Base-by-base conservation (phyloP, 2,888 invertebrate genomes). In the Pandemis cinnamomeana region DNA sequence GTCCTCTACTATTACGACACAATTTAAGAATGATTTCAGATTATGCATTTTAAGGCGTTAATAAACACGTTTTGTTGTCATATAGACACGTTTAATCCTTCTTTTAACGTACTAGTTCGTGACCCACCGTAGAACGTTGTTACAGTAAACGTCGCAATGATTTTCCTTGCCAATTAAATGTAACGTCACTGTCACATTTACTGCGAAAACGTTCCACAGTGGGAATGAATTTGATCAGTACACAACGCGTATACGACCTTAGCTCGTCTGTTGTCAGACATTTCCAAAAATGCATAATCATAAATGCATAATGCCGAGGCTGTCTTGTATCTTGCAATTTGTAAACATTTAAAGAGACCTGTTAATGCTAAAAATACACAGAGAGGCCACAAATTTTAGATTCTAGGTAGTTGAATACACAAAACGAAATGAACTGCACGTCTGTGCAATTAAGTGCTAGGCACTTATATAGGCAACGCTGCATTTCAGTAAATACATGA, bases 311-410 rank as follows among this genome's bases (percentile, higher is more conserved):
- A 58, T 27, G n/a, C 11, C 4, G 11, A 5, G 4, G 11, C 15
- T 7, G 20, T n/a, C 15, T 7, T 36, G 69, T 70, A 27, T 70
- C 13, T 60, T 42, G 48, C 41, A 55, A 42, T 7, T 15, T 55
- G 11, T 15, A 3, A 10, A 46, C 41, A 20, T 27, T 42, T 60
- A 27, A 53, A 64, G n/a, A 66, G 41, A 68, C 62, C 72, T 68
- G 11, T 58, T 63, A 62, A 72, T 63, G 48, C 68, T 55, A 69
- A 53, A 42, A 66, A 66, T 73, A 73, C 73, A 73, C 53, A 69
- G 36, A 73, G 73, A 73, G 73, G 73, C 73, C 73, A 70, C 73
- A 61, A 66, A 73, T 41, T 27, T 73, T 70, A 69, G 55, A 69
- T 63, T 70, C 48, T 64, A 64, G 64, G 64, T 73, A 51, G 48